Evolutionary conservation across 2,113 vertebrate species (phyloP), one percentile per base, ranked within the genome.

Genomic region (Ophthalmolycus amberensis): DNA sequence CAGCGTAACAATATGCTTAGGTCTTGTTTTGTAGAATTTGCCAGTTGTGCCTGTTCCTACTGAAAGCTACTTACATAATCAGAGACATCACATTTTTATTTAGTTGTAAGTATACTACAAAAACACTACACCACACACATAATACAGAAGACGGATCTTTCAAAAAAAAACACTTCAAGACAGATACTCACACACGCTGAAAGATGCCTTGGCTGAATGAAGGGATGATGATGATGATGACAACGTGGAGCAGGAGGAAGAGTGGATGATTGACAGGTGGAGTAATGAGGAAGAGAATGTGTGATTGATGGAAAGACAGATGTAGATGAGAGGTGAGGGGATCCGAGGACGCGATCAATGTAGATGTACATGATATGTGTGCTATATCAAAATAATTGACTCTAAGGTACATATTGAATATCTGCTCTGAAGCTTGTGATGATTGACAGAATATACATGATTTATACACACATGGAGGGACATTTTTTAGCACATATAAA

Each of bases 141-240:
- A 78, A 59, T 27, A 40, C 14, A 74, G 16, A 44, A 27, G 20
- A 14, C 9, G 4, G 7, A 34, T 71, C 20, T 38, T 59, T 34
- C 72, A 9, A 59, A 60, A 82, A 60, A 82, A 70, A 79, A 37
- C 18, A 46, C 65, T 34, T 4, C n/a, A 65, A 27, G 32, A 63
- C 29, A 71, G 63, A 83, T 91, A 93, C 91, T 93, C 88, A 93
- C 91, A 90, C 64, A 82, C 32, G 14, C 84, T 83, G 82, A 82
- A 88, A 40, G 85, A 87, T 71, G 89, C 12, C 78, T 94, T 94
- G 50, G 91, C 92, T 93, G 75, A 78, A 77, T 81, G 81, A 68
- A 74, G 40, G 46, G 54, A 54, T 52, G 84, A 72, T 48, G 74
- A 81, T 64, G 68, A 67, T 37, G 37, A 54, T 44, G 63, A 66